Conservation (phyloP, 2,888 invertebrate species). For the Tenthredo notha region DNA sequence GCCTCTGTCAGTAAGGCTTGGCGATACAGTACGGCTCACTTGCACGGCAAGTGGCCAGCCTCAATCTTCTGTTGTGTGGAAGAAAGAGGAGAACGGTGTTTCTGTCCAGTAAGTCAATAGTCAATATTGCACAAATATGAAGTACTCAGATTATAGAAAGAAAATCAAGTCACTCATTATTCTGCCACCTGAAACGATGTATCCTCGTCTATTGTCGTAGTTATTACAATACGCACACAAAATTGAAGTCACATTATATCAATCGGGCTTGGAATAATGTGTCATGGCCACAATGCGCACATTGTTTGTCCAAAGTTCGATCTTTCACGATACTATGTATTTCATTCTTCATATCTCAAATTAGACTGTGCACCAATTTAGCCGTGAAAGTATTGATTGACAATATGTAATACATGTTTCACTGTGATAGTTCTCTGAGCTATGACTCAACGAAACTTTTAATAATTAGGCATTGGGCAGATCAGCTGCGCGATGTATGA, state of each 20-base stretch:
- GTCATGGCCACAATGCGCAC: background rate
- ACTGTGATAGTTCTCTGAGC: too few species aligned
- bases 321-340: background rate
- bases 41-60: slow-evolving; percentile 91
- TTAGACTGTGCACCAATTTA: background rate
- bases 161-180: background rate
- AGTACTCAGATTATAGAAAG: background rate
- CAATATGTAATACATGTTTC: background rate
- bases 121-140: background rate
- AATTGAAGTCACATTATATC: background rate
- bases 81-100: slow-evolving; percentile 71
- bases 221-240: background rate
- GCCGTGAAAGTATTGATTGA: background rate
- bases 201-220: too few species aligned
- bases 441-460: background rate
- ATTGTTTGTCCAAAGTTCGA: background rate
- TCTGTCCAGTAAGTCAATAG: slow-evolving; percentile 57
- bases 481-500: background rate
- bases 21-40: slow-evolving; percentile 86
- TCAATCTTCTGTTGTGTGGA: slow-evolving; percentile 87
- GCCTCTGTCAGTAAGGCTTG: slow-evolving; percentile 81
- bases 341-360: background rate
- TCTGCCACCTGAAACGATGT: background rate
- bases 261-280: background rate
- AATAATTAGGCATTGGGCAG: background rate